Evolutionary conservation across 2,797 vertebrate species (phyloP), one percentile per base, ranked within the genome.

Genomic region (Anas acuta): DNA sequence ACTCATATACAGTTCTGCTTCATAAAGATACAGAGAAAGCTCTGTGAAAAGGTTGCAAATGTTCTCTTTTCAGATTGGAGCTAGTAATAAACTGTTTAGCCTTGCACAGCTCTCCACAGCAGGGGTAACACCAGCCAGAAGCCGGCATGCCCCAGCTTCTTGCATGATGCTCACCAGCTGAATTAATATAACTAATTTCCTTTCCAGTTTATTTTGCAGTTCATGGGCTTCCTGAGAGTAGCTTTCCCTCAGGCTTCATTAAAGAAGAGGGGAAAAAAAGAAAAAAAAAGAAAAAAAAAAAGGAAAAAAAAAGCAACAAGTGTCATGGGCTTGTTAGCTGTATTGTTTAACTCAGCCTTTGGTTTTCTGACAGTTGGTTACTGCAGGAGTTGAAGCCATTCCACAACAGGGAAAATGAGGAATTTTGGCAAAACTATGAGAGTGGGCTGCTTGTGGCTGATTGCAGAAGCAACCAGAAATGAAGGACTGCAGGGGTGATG

Each of bases 61-160:
- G 15, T 35, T 35, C 30, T 89, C 14, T 73, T 87, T 69, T n/a
- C 61, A 85, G 51, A 13, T 0, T 32, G 49, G 33, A 86, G 23
- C 16, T 19, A 2, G 6, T 0, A 25, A 23, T 3, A 74, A 9
- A 41, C 47, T 4, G 0, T n/a, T 30, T 4, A 33, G 53, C 67
- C 43, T 65, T 37, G 56, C 56, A 17, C 33, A 70, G 60, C 83
- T 58, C 87, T 61, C 37, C 30, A 4, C 71, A 61, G 54, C 3
- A 79, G 4, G 51, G 51, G 30, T 23, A 75, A 78, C 11, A 1
- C 58, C 56, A 33, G 65, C 39, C 47, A 80, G 12, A 30, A 72
- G 28, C 45, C 65, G 54, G 74, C 21, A 39, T 23, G n/a, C 43
- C 75, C 54, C 1, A 22, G 30, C 39, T 82, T 51, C 72, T 74